Evolutionary conservation across 2,797 vertebrate genomes (phyloP).

Genomic region (Enteromius anoplus): DNA sequence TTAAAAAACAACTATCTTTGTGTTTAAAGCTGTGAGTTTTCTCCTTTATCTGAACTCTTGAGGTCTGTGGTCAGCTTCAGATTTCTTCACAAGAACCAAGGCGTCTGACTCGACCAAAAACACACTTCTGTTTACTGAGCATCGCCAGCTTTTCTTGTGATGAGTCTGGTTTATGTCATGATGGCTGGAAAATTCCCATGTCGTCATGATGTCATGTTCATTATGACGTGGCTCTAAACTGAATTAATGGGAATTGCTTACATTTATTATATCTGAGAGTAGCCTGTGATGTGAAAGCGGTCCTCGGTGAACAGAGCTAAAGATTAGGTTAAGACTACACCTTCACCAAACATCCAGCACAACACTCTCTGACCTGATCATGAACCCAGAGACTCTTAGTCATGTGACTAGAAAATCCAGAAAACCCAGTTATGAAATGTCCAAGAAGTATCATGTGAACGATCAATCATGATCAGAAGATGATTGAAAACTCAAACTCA

Average conservation of each 20-base stretch:
- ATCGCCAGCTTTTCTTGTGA: neutral
- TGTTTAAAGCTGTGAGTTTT: neutral
- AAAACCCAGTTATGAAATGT: neutral
- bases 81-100: neutral
- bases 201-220: neutral
- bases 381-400: neutral
- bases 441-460: no score
- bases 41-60: conserved; percentile 4
- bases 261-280: neutral
- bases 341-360: neutral
- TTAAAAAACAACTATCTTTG: neutral
- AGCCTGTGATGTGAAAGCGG: neutral
- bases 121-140: conserved; percentile 16
- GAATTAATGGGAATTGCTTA: no score
- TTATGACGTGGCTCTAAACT: neutral
- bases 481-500: neutral
- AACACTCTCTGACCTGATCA: neutral
- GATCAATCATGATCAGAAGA: neutral
- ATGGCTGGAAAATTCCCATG: neutral
- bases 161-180: neutral
- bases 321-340: neutral
- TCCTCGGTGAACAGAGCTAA: neutral
- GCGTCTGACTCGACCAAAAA: conserved; percentile 18
- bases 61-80: conserved; percentile 14
- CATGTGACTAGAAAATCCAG: neutral